Base-by-base conservation (phyloP, 1,140 invertebrate genomes). In the Drepana arcuata region DNA sequence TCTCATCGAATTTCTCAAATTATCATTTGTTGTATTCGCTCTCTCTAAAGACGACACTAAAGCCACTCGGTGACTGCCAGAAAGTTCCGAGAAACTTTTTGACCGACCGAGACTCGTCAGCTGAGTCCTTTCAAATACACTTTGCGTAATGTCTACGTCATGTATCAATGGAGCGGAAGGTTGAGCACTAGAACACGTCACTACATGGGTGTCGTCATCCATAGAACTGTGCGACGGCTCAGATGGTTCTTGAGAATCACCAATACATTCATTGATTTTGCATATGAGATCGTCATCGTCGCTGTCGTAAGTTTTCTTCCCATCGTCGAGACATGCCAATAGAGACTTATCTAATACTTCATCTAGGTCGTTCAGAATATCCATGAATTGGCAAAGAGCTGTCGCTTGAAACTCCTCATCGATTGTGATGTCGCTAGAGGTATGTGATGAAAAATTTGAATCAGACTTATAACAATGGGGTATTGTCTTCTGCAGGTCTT, bases 331-430 rank as follows among this genome's bases (percentile, higher is more conserved):
- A 42, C 75, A 79, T 24, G 73, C 69, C 23, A 78, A 48, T 37
- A 84, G 46, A 21, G 83, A 84, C 38, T 77, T 82, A 38, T 84
- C 81, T 51, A 84, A 52, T 38, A 81, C 81, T 64, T 79, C 70
- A 62, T 84, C 83, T 53, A 84, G 58, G 55, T 84, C 83, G 45
- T 83, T 81, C 37, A 84, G 67, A 49, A 84, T 83, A 59, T 84
- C 74, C 81, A 84, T 82, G 57, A 84, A 79, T 36, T 84, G 79
- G 42, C 69, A 73, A 11, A 82, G 57, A 11, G 78, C 78, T 36
- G 78, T 69, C 9, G 78, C 73, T 63, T 82, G 78, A 62, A 79
- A 82, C 27, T 82, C 78, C 27, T 79, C 78, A 49, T 78, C 68
- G 39, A 72, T 71, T 68, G 71, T 67, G 58, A 74, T 67, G 48